Base-by-base conservation (phyloP, 2,888 invertebrate species). In the Iselma pallidipennis region DNA sequence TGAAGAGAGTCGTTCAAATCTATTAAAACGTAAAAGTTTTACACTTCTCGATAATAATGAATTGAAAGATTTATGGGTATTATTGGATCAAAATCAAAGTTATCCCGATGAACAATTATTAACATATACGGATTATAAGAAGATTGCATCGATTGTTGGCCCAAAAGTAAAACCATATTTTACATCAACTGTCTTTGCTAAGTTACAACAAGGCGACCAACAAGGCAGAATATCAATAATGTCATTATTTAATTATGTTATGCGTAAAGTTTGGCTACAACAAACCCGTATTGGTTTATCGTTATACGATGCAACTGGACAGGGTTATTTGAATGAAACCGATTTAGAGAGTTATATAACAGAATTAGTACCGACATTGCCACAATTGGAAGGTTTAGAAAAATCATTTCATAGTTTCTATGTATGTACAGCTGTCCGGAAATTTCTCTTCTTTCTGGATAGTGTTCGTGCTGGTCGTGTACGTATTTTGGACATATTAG, bases 371-470 rank as follows among this genome's bases (percentile, higher is more conserved):
- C 97, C 97, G 0, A 95, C 96, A 0, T 82, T 98, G 37, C 91
- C 94, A 0, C 96, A 96, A 57, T 82, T 97, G 3, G 92, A 95
- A 78, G 94, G 95, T 0, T 82, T 98, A 55, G 95, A 96, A 80
- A 91, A 93, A 31, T 95, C 96, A 0, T 97, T 98, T 82, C 94
- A 95, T 74, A 94, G 92, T 10, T 98, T 98, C 84, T 98, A 98
- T 79, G 92, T 96, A 19, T 97, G 97, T 78, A 96, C 97, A 0
- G 97, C 96, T 2, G 96, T 96, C 0, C 86, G 97, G 71, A 96
- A 97, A 80, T 97, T 98, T 83, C 88, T 98, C 74, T 98, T 98
- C 83, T 98, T 97, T 79, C 84, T 98, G 12, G 98, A 98, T 79
- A 94, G 95, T 0, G 81, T 95, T 66, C 84, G 94, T 65, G 93